A percentile compares a stretch with the other conserved stretches of the same genome.
phyloP scores from a whole-genome alignment of 2,113 vertebrate species.

The Hyla sarda region DNA sequence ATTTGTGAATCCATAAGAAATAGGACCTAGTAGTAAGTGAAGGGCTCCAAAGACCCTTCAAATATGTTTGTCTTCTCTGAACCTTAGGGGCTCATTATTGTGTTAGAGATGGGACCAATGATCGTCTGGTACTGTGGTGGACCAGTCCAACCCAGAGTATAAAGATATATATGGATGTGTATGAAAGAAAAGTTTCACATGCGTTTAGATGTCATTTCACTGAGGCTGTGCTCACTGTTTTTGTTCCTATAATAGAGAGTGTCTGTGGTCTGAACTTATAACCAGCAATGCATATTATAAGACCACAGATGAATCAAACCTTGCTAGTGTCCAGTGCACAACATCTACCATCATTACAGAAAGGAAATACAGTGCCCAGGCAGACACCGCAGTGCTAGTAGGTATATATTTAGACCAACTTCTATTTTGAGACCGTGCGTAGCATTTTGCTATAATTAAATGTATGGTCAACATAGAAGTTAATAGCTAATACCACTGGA shows the following conservation, averaged over 20 bases:
- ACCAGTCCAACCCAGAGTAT: not conserved
- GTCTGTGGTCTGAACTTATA: constrained; percentile 19
- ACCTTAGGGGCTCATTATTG: not conserved
- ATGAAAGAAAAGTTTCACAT: not conserved
- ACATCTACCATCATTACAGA: not conserved
- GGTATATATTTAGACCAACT: not conserved
- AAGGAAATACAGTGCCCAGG: not conserved
- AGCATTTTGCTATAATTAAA: not conserved
- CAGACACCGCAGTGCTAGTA: not conserved
- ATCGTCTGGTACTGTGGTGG: not conserved
- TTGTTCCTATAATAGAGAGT: constrained; percentile 22
- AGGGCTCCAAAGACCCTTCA: not conserved
- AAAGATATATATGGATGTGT: not conserved
- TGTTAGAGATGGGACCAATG: not conserved
- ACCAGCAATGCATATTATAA: constrained; percentile 22
- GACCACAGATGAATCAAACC: constrained; percentile 1
- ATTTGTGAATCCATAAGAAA: not conserved
- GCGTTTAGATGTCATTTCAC: not conserved
- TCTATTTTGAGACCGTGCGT: not conserved
- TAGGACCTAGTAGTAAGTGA: not conserved
- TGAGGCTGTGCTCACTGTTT: not conserved
- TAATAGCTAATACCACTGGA: not conserved
- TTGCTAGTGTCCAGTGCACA: not conserved
- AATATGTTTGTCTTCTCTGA: not conserved
- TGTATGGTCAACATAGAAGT: not conserved